Base-by-base conservation (phyloP, 2,888 invertebrate species). In the Dinocampus coccinellae region DNA sequence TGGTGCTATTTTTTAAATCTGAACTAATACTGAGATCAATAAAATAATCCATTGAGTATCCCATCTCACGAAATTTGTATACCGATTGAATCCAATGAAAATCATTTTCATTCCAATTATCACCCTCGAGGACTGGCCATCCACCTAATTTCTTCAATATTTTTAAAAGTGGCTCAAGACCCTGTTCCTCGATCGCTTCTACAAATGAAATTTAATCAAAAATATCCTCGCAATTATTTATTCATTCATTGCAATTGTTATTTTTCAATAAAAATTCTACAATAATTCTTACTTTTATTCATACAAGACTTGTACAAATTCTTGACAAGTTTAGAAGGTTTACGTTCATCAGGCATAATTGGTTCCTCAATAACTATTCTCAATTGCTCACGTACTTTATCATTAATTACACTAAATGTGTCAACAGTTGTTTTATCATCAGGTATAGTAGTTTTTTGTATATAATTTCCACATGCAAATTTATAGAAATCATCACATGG, bases 41-140 rank as follows among this genome's bases (percentile, higher is more conserved):
- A 86, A 97, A 93, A 85, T 96, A 96, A 88, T 96, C 96, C 73
- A 95, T 94, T 75, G 95, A 95, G 88, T 95, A 96, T 1, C 97
- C 97, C 63, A 91, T 89, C 67, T 89, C 88, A 57, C 96, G 91
- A 89, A 95, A 96, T 74, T 91, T 92, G 88, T 95, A 95, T 6
- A 96, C 94, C 0, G 94, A 93, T 77, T 93, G 90, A 80, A 92
- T 92, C 97, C 97, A 97, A 75, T 92, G 90, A 89, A 95, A 97
- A 10, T 89, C 86, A 0, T 86, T 87, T 2, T 91, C 91, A 77
- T 92, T 90, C 97, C 97, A 97, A 0, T 85, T 76, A 36, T 91
- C 90, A 0, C 93, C 96, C 76, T 93, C 93, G 42, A 97, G 88
- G 16, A 95, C 93, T 0, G 98, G 98, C 97, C 97, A 98, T 3